Evolutionary conservation across 2,113 vertebrate genomes (phyloP).

Genomic region (Aix galericulata): DNA sequence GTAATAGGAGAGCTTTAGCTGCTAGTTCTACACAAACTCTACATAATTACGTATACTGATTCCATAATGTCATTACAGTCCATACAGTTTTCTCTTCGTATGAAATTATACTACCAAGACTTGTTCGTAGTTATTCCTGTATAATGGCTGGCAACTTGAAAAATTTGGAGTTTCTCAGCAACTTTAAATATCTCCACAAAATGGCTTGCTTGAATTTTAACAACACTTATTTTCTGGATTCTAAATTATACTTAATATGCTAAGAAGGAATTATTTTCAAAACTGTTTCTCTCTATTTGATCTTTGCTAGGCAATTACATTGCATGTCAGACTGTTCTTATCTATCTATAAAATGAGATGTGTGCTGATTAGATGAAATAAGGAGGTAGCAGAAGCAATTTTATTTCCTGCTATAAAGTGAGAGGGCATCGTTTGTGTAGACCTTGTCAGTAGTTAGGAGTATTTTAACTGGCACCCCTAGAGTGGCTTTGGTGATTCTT

Average conservation of each 20-base stretch:
- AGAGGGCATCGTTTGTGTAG: neutral
- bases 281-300: neutral
- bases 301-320: neutral
- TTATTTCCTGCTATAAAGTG: neutral
- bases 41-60: too few relatives aligned
- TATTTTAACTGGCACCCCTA: neutral
- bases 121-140: neutral
- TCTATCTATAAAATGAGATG: neutral
- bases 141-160: neutral
- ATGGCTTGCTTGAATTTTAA: neutral
- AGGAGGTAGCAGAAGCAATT: neutral
- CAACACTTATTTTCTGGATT: neutral
- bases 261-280: neutral
- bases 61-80: neutral
- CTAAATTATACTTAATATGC: neutral
- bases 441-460: neutral
- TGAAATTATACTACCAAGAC: neutral
- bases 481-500: neutral
- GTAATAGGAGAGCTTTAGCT: neutral
- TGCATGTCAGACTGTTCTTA: neutral
- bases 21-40: neutral
- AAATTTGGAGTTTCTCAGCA: neutral
- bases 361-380: neutral
- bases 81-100: neutral
- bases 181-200: neutral